phyloP scores from a whole-genome alignment of 2,113 vertebrate species.

The Rhynchomys soricoides region DNA sequence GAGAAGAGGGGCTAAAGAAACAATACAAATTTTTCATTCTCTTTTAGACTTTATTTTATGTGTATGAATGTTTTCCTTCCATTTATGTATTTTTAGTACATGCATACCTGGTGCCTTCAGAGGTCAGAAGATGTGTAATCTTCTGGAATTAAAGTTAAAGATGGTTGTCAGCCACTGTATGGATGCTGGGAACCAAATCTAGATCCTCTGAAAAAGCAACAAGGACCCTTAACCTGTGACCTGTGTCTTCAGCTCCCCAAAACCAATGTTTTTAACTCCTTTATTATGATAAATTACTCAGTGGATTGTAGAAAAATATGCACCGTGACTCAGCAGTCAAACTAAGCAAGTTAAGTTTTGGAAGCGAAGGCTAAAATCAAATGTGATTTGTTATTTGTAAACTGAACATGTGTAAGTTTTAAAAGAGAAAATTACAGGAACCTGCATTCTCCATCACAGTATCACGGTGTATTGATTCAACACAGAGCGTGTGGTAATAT shows the following conservation, averaged over 20 bases:
- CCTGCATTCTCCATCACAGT: neutral
- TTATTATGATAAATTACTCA: neutral
- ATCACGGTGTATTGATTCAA: neutral
- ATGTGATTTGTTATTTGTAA: neutral
- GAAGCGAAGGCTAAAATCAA: slow-evolving; percentile 21
- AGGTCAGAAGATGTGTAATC: too few species aligned
- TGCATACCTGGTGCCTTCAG: too few species aligned
- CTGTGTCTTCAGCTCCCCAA: too few species aligned
- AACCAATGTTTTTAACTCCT: neutral
- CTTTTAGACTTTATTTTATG: neutral
- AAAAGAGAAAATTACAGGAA: neutral
- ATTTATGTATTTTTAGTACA: neutral
- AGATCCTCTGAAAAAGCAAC: neutral
- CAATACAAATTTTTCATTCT: neutral
- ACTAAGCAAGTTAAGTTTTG: neutral
- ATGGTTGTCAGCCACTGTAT: neutral
- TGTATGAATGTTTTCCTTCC: neutral
- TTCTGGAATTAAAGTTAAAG: neutral
- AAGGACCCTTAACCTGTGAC: neutral
- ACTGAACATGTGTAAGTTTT: neutral
- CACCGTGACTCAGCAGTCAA: neutral
- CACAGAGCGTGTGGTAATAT: neutral
- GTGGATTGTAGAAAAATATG: neutral
- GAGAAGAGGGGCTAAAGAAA: neutral
- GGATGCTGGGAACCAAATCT: neutral